Base-by-base conservation (phyloP, 2,888 invertebrate genomes). In the Syrphus vitripennis region DNA sequence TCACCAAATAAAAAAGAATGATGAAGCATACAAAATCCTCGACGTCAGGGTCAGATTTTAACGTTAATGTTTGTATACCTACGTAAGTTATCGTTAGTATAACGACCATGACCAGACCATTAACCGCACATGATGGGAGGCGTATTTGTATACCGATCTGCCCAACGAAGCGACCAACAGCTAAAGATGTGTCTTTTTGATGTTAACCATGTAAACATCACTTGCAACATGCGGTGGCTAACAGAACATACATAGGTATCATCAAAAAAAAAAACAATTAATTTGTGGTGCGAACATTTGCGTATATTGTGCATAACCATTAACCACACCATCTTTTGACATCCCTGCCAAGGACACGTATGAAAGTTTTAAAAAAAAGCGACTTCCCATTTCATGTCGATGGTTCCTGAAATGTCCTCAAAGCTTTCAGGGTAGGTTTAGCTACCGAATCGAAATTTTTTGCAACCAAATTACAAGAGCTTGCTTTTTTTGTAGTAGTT, bases 271-370 rank as follows among this genome's bases (percentile, higher is more conserved):
- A 76, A 75, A 70, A n/a, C n/a, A n/a, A 59, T 67, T 71, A 42
- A 82, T 74, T 78, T 76, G 67, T 69, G 86, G 55, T 69, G 45
- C 69, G 82, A 82, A 82, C 65, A 77, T 86, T 82, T 86, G 82
- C 69, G 82, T 86, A 78, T 78, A 67, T 74, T 50, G 67, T 69
- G 65, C 72, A 82, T 16, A 63, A 59, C 59, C 59, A 59, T 37
- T 77, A 45, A 81, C 81, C 77, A 69, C 84, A 72, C 37, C 21
- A 72, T 31, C 71, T 37, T 31, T 19, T 63, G 45, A 67, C 42
- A 45, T 19, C 26, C 59, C 29, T 45, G 45, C 19, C 40, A 10
- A 53, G 53, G 63, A 16, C 42, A n/a, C 2, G 70, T n/a, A 40
- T 34, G 34, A 55, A 48, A 53, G 63, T 45, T n/a, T n/a, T n/a